A percentile compares a stretch with the other conserved stretches of the same genome.
These are phyloP conservation scores for Neomonachus schauinslandi DNA, from an alignment of 2,113 vertebrate genomes.

Conservation along the genomic window DNA sequence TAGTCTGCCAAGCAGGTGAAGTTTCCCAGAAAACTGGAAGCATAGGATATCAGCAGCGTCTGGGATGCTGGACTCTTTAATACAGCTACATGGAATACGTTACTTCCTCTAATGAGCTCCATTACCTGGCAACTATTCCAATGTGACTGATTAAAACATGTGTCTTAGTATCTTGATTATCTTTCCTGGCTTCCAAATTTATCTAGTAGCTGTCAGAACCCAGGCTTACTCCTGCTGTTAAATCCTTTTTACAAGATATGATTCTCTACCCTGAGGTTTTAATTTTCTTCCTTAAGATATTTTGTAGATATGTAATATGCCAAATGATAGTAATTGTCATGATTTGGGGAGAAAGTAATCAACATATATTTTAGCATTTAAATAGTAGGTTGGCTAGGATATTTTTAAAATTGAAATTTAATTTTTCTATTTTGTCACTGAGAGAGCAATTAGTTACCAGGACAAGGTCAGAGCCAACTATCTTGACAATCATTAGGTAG, in stretches of 20 bases:
- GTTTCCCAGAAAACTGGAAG: neutral
- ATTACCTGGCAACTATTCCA: neutral
- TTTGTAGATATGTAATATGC: neutral
- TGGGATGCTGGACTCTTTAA: neutral
- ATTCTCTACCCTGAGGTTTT: neutral
- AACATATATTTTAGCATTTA: slow-evolving; percentile 40
- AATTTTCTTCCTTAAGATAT: slow-evolving; percentile 36
- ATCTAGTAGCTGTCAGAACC: neutral
- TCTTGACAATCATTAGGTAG: neutral
- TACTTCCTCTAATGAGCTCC: neutral
- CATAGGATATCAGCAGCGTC: neutral
- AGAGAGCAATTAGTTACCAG: neutral
- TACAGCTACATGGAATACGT: neutral
- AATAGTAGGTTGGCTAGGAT: neutral
- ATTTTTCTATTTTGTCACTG: neutral
- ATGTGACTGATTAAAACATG: neutral
- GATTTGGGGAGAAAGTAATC: neutral
- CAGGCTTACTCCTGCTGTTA: neutral
- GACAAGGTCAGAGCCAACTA: neutral
- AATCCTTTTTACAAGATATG: neutral
- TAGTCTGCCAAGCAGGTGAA: neutral
- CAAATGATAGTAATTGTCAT: neutral
- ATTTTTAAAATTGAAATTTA: slow-evolving; percentile 3
- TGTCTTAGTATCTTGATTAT: neutral
- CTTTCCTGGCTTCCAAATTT: slow-evolving; percentile 31